Conservation (phyloP, 2,113 vertebrate genomes). For the Hassar affinis region DNA sequence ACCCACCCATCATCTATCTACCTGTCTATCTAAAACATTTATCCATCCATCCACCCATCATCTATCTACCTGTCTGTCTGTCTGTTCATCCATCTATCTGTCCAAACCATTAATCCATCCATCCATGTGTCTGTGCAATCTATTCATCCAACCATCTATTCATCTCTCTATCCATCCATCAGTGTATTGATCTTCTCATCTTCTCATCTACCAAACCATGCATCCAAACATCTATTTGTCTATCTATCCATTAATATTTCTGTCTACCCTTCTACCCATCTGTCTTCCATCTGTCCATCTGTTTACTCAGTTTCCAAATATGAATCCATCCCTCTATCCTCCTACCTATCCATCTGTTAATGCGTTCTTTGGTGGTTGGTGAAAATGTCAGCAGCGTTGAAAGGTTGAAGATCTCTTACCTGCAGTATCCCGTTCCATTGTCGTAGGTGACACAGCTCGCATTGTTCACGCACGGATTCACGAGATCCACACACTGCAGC, state of each 20-base stretch:
- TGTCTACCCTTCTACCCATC: not conserved
- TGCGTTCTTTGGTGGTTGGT: not conserved
- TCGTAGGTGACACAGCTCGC: slow-evolving; percentile 81
- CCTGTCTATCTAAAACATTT: not conserved
- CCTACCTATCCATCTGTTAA: not conserved
- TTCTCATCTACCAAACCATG: not conserved
- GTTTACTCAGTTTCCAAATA: not conserved
- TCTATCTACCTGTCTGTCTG: not conserved
- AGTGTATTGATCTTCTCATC: not conserved
- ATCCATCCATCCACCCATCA: not conserved
- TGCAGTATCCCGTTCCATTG: slow-evolving; percentile 91
- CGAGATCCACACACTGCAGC: slow-evolving; percentile 84
- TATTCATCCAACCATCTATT: not conserved
- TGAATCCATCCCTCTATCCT: not conserved
- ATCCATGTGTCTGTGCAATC: not conserved
- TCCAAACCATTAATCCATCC: not conserved
- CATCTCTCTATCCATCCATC: not conserved
- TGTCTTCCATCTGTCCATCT: not conserved
- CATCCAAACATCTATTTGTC: not conserved
- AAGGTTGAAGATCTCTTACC: slow-evolving; percentile 75
- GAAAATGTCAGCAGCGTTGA: slow-evolving; percentile 19
- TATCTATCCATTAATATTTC: too few species aligned
- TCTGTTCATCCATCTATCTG: too few species aligned
- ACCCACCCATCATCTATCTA: not conserved
- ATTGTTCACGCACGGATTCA: slow-evolving; percentile 85